These are phyloP conservation scores for Crotalus tigris DNA, from an alignment of 2,113 vertebrate genomes.

Conservation along the genomic window DNA sequence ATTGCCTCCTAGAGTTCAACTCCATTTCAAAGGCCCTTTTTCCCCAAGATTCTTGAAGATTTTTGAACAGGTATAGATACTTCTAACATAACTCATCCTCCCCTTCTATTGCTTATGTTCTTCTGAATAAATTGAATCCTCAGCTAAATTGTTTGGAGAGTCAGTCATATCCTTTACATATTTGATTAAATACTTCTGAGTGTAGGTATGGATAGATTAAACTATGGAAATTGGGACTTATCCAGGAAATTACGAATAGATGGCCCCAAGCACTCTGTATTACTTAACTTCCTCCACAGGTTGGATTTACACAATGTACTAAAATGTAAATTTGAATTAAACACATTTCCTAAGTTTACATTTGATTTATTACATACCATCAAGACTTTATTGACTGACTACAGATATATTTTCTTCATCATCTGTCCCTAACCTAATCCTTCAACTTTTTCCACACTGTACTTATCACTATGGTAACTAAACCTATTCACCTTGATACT, in stretches of 20 bases:
- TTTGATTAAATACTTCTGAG: background rate
- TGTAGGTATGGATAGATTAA: background rate
- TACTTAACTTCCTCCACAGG: background rate
- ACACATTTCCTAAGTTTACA: background rate
- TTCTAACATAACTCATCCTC: background rate
- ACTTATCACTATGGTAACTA: background rate
- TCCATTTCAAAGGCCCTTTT: background rate
- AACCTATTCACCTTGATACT: background rate
- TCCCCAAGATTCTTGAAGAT: background rate
- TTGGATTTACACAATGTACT: background rate
- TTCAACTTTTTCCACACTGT: background rate
- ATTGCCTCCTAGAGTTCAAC: background rate
- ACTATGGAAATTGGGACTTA: background rate
- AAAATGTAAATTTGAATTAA: background rate
- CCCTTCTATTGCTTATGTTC: background rate
- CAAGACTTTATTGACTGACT: background rate
- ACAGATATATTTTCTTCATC: background rate
- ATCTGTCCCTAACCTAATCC: background rate
- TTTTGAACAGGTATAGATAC: background rate
- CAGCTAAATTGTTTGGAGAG: background rate
- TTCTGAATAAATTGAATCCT: background rate
- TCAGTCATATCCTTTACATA: background rate
- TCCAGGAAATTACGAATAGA: background rate
- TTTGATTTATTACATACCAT: background rate
- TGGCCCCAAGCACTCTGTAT: background rate